Base-by-base conservation (phyloP, 2,113 vertebrate genomes). In the Lasiurus cinereus region DNA sequence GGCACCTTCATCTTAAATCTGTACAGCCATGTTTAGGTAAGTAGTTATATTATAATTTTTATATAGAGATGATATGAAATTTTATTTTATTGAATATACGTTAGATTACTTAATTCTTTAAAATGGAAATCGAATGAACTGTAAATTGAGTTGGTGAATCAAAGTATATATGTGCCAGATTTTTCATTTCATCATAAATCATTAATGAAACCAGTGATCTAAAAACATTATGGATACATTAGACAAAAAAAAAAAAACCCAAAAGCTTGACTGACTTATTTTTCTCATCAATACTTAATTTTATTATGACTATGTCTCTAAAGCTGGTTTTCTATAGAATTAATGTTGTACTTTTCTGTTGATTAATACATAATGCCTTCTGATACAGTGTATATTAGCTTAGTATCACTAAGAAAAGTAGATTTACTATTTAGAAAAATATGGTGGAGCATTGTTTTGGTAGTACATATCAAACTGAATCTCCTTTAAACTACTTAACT, bases 1-100 rank as follows among this genome's bases (percentile, higher is more conserved):
- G 99, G 99, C 99, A 99, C 95, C 98, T 99, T 94, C 99, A 99
- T 95, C 99, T 99, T 90, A 98, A 99, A 97, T 99, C 99, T 96
- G 99, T 99, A 46, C 99, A 99, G 90, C 99, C 99, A 11, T 99
- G 98, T 97, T 98, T 99, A 96, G 99, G 99, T 99, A 96, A 98
- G 99, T 98, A 46, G 70, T 18, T 86, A 31, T 21, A 76, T 93
- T 77, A 89, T 13, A 18, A 5, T 88, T 93, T 90, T 72, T 79
- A 83, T 64, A 46, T 52, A 83, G 39, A 74, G 7, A 43, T 93
- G 7, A 48, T 77, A 13, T 48, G 19, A 96, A 56, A 80, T 82
- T 90, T 86, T 3, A 48, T 59, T 59, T 91, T 73, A 33, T 14
- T 59, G 39, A 87, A 52, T 83, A 21, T 95, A 27, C 48, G 69